Conservation (phyloP, 2,888 invertebrate species). For the Syritta pipiens region DNA sequence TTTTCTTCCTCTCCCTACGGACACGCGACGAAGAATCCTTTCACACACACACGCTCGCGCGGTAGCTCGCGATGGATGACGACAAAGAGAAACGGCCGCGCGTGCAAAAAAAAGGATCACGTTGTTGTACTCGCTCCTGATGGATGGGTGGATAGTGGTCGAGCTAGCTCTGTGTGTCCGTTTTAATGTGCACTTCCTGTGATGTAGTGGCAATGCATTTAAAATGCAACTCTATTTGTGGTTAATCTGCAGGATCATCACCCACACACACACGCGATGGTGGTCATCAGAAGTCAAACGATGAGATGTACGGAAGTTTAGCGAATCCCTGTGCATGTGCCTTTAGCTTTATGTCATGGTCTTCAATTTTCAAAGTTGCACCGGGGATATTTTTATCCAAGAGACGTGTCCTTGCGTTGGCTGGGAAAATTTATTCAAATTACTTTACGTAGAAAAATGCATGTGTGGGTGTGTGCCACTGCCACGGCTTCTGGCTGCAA, state of each 20-base stretch:
- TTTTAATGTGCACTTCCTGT: slow-evolving; percentile 32
- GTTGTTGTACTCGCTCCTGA: slow-evolving; percentile 4
- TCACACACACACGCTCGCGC: too few relatives aligned
- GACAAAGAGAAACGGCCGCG: background rate
- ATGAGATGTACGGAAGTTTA: slow-evolving; percentile 8
- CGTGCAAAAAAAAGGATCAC: slow-evolving; percentile 18
- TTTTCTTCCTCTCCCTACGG: slow-evolving; percentile 30
- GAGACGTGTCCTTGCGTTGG: slow-evolving; percentile 25
- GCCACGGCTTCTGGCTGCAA: background rate
- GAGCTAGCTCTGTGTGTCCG: slow-evolving; percentile 13
- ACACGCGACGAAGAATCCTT: slow-evolving; percentile 23
- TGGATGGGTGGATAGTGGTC: background rate
- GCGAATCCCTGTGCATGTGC: too few relatives aligned
- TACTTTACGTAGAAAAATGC: slow-evolving; percentile 30
- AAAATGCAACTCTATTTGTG: slow-evolving; percentile 43
- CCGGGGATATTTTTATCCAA: slow-evolving; percentile 27
- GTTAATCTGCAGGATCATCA: slow-evolving; percentile 25
- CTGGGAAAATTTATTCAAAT: slow-evolving; percentile 53
- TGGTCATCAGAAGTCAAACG: slow-evolving; percentile 48
- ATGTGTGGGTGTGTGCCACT: background rate
- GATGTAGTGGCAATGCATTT: slow-evolving; percentile 46
- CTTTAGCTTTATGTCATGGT: background rate
- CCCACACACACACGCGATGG: slow-evolving; percentile 23
- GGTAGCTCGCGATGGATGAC: background rate
- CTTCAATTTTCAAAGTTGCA: slow-evolving; percentile 16